Evolutionary conservation across 2,888 invertebrate species (phyloP), one percentile per base, ranked within the genome.

Genomic region (Parascotia fuliginaria): DNA sequence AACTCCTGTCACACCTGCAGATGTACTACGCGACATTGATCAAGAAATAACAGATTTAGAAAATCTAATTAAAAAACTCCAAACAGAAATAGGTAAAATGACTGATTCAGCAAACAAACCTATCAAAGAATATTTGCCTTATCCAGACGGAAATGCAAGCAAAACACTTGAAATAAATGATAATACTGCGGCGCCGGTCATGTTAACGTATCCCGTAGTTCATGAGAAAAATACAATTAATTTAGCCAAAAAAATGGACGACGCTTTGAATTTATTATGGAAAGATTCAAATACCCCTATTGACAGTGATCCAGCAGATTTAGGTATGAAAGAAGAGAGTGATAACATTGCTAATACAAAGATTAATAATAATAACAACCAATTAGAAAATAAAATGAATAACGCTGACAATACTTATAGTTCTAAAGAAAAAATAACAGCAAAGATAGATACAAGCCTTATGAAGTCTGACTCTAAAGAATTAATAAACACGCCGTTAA

Each of bases 61-160:
- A 13, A 51, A 42, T 27, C 16, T 57, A 11, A 69, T 67, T 14
- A 58, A 55, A 52, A 60, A 36, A 28, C 56, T 88, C 7, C 85
- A 89, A 63, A 60, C 67, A 7, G 85, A 87, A 75, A 78, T 88
- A 13, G 42, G 54, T 45, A 73, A 75, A 15, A 72, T 86, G 69
- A 58, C 73, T 2, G 48, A 55, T 16, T 66, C 61, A 22, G 55
- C 63, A 9, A 61, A 49, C 3, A 67, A 60, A 31, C 43, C 55
- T 0, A 22, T 50, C 14, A 24, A n/a, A 9, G 37, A 47, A 7
- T 15, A n/a, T 22, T 19, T 19, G 5, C 19, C 19, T 3, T 3
- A 2, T 3, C 19, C 19, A 2, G 19, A n/a, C n/a, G n/a, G n/a
- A n/a, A n/a, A n/a, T n/a, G n/a, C n/a, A n/a, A n/a, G n/a, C n/a